phyloP scores from a whole-genome alignment of 2,113 vertebrate genomes.

The Orthonyx spaldingii region DNA sequence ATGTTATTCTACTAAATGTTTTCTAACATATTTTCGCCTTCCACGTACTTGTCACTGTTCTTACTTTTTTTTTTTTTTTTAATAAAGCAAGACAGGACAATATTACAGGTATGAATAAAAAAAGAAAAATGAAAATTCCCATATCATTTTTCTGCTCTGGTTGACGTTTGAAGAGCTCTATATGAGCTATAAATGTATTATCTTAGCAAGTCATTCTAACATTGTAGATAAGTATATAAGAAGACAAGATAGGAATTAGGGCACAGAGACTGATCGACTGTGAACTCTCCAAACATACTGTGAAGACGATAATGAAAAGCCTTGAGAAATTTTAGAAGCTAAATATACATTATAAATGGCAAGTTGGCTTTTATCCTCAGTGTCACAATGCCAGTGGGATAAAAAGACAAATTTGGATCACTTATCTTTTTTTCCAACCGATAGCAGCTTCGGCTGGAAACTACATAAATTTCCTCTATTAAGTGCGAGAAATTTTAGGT shows the following conservation, averaged over 20 bases:
- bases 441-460: not conserved
- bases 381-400: not conserved
- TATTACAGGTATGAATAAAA: not conserved
- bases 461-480: not conserved
- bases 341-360: not conserved
- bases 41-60: not conserved
- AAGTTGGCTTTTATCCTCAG: constrained; percentile 4
- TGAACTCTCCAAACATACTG: not conserved
- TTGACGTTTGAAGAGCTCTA: not conserved
- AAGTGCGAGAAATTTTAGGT: not conserved
- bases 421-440: not conserved
- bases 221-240: not conserved
- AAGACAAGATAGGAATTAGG: not conserved
- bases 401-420: not conserved
- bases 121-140: not conserved
- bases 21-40: not conserved
- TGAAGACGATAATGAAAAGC: constrained; percentile 3
- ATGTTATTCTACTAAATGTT: not conserved
- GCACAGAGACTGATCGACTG: not conserved
- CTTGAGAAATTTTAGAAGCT: constrained; percentile 21
- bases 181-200: not conserved
- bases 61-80: not conserved
- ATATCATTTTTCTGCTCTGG: not conserved
- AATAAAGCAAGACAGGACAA: not conserved
- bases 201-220: not conserved